Base-by-base conservation (phyloP, 2,888 invertebrate genomes). In the Teinopalpus imperialis region DNA sequence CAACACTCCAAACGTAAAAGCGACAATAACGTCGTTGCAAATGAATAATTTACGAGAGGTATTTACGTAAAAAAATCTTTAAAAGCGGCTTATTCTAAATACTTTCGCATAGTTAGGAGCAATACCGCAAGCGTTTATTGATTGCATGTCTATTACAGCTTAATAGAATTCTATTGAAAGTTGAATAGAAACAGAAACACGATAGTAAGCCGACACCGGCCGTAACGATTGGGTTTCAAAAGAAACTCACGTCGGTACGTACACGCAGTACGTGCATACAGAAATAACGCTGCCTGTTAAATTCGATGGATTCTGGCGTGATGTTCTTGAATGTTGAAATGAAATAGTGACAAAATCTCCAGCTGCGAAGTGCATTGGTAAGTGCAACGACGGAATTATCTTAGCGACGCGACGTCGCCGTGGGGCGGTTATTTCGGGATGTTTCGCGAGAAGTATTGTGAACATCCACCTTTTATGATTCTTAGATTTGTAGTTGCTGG, bases 331-430 rank as follows among this genome's bases (percentile, higher is more conserved):
- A 52, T 54, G 50, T 47, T 47, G 45, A 56, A 69, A 74, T 68
- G 74, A 76, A 79, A 76, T 73, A 69, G 69, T 66, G 66, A 62
- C 60, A 56, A 67, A 63, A 68, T 68, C 80, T 78, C 81, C 83
- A 79, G 74, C 82, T 69, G 80, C 68, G 81, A 70, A 72, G 73
- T 79, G 79, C 83, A 83, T 75, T 77, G 74, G 75, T 72, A 31
- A 69, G 59, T 69, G 73, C 74, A 74, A 66, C 69, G 82, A 85
- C 85, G 72, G 78, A 82, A 79, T 81, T 81, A 81, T 77, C n/a
- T n/a, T n/a, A n/a, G n/a, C 76, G 62, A 53, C 57, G 61, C 61
- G 61, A 61, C 60, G 64, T 63, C 66, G 54, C 67, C 57, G 78
- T 64, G 77, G 80, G 74, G 68, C 52, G 71, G 75, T 66, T 87